Conservation (phyloP, 2,113 vertebrate species). For the Athene noctua region DNA sequence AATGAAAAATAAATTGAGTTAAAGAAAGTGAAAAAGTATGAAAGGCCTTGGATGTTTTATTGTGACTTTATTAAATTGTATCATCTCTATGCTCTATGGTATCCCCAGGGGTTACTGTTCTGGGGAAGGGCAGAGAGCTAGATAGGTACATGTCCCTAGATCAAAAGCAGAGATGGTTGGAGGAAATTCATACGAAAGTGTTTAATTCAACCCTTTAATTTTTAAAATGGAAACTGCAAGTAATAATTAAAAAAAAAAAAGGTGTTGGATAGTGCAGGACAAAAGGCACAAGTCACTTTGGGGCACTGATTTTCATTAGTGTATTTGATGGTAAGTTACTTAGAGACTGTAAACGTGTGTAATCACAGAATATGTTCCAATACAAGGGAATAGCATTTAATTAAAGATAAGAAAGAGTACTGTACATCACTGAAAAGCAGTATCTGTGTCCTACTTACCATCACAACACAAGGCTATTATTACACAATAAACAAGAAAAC, state of each 20-base stretch:
- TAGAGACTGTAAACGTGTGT: background rate
- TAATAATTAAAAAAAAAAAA: background rate
- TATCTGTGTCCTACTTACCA: slow-evolving; percentile 40
- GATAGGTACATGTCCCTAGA: slow-evolving; percentile 46
- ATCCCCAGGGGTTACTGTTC: slow-evolving; percentile 70
- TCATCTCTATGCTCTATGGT: slow-evolving; percentile 70
- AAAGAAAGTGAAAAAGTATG: slow-evolving; percentile 80
- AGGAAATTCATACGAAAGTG: background rate
- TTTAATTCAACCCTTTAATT: background rate
- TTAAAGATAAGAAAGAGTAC: slow-evolving; percentile 51
- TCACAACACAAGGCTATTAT: slow-evolving; percentile 23
- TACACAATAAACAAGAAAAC: slow-evolving; percentile 45
- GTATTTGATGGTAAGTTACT: background rate
- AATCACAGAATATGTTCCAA: slow-evolving; percentile 8
- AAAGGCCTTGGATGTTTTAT: slow-evolving; percentile 80
- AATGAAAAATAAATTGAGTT: slow-evolving; percentile 89
- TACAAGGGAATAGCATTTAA: slow-evolving; percentile 58
- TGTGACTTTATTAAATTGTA: slow-evolving; percentile 83
- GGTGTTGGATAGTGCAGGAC: background rate
- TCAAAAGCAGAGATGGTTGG: slow-evolving; percentile 14
- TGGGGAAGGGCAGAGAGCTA: slow-evolving; percentile 45
- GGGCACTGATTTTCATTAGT: background rate
- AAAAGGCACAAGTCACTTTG: background rate
- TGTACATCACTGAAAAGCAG: slow-evolving; percentile 22
- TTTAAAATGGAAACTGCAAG: slow-evolving; percentile 41